These are phyloP conservation scores for Lophura nycthemera DNA, from an alignment of 2,113 vertebrate species.

Conservation along the genomic window DNA sequence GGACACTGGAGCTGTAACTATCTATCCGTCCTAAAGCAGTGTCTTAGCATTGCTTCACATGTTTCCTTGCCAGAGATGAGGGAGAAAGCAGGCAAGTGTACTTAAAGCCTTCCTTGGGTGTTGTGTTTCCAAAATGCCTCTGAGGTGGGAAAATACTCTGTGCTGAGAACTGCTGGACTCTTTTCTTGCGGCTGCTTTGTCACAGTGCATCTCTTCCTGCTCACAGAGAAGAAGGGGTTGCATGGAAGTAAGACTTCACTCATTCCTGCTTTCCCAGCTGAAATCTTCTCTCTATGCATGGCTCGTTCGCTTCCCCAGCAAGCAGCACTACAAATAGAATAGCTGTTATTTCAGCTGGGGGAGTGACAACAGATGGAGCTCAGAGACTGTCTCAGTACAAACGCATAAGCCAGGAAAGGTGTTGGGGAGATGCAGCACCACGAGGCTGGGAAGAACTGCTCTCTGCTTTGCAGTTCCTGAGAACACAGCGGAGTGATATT, in stretches of 20 bases:
- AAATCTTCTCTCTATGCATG: conserved; percentile 28
- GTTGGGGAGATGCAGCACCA: neutral
- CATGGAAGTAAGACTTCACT: conserved; percentile 2
- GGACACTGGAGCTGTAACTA: neutral
- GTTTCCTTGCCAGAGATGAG: rapidly evolving
- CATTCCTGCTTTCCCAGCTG: conserved; percentile 28
- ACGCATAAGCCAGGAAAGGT: conserved; percentile 57
- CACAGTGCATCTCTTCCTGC: neutral
- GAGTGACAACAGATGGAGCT: conserved; percentile 62
- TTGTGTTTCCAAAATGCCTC: neutral
- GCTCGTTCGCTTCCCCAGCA: neutral
- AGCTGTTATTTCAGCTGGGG: conserved; percentile 24
- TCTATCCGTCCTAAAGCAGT: neutral
- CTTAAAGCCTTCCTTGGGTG: neutral
- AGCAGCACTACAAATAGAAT: conserved; percentile 33
- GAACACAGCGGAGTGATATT: conserved; percentile 7
- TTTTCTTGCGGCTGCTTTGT: neutral
- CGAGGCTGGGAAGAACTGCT: conserved; percentile 12
- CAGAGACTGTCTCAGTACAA: conserved; percentile 42
- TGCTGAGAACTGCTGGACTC: neutral
- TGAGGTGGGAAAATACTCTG: neutral
- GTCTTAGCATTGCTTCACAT: neutral
- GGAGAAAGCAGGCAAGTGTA: neutral
- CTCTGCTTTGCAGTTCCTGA: neutral
- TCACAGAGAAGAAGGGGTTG: neutral